phyloP scores from a whole-genome alignment of 2,888 invertebrate genomes.

The Spodoptera littoralis region DNA sequence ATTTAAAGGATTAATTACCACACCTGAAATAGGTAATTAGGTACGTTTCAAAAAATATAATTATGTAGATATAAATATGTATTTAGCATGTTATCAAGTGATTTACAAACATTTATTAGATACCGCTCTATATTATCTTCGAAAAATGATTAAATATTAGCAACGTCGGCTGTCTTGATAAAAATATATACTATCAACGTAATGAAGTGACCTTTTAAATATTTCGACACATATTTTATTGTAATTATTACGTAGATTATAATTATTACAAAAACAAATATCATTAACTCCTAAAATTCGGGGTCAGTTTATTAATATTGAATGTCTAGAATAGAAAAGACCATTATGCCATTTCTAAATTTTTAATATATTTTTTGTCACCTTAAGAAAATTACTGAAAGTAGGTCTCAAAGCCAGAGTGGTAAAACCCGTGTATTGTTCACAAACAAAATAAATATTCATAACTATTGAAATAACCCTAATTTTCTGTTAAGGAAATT shows the following conservation, averaged over 20 bases:
- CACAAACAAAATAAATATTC: too few relatives aligned
- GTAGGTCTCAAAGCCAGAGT: too few relatives aligned
- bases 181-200: constrained; percentile 9
- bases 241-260: constrained; percentile 1
- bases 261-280: constrained; percentile 18
- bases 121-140: not conserved
- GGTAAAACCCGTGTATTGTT: too few relatives aligned
- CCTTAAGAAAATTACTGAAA: too few relatives aligned
- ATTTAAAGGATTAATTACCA: too few relatives aligned
- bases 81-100: too few relatives aligned
- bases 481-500: too few relatives aligned
- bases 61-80: not conserved
- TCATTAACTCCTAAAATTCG: constrained; percentile 3
- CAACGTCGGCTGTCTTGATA: constrained; percentile 5
- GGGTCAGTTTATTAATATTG: constrained; percentile 23
- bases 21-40: too few relatives aligned
- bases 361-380: too few relatives aligned
- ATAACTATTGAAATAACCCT: too few relatives aligned
- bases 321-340: constrained; percentile 12
- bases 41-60: not conserved
- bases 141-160: constrained; percentile 11
- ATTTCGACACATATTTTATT: constrained; percentile 12
- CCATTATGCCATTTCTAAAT: too few relatives aligned
- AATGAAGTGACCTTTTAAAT: constrained; percentile 21
- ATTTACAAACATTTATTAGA: constrained; percentile 2